Percentiles rank a stretch among this genome's conserved stretches.
Conservation (phyloP, 2,888 invertebrate genomes). For the Aleiodes testaceus region DNA sequence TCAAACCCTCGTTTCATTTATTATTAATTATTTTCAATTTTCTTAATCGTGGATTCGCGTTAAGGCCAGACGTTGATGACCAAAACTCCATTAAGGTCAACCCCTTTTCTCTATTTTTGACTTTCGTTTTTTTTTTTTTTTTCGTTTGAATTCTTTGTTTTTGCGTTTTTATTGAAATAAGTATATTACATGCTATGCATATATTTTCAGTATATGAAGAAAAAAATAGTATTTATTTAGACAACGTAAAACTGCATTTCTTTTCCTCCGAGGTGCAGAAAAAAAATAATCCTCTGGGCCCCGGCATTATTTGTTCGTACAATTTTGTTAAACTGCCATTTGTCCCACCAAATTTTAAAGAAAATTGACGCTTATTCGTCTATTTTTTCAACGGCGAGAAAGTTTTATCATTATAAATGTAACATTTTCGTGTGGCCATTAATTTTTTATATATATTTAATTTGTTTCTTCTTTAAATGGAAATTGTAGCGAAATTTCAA, state of each 20-base stretch:
- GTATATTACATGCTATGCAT: constrained; percentile 61
- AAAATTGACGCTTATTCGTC: no score
- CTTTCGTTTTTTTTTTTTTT: constrained; percentile 16
- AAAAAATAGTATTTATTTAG: constrained; percentile 70
- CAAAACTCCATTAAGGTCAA: constrained; percentile 42
- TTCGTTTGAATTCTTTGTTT: constrained; percentile 36
- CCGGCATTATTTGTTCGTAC: constrained; percentile 21
- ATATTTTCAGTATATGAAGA: constrained; percentile 68
- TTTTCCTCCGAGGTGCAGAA: constrained; percentile 44
- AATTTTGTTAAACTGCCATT: constrained; percentile 42
- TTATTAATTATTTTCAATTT: constrained; percentile 29
- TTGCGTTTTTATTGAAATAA: constrained; percentile 45
- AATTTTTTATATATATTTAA: neutral
- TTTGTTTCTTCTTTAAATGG: neutral
- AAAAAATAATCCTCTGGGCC: neutral
- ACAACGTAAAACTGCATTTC: constrained; percentile 57
- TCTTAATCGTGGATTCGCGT: constrained; percentile 24
- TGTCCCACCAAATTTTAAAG: constrained; percentile 33
- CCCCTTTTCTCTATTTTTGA: constrained; percentile 36
- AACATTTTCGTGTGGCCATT: constrained; percentile 2
- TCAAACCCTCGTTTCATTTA: constrained; percentile 15
- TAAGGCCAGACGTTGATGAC: constrained; percentile 37
- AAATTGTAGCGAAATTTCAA: constrained; percentile 16
- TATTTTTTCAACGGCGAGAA: constrained; percentile 10
- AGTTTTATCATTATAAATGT: neutral